Conservation (phyloP, 2,797 vertebrate species). For the Halcyon leucocephala region DNA sequence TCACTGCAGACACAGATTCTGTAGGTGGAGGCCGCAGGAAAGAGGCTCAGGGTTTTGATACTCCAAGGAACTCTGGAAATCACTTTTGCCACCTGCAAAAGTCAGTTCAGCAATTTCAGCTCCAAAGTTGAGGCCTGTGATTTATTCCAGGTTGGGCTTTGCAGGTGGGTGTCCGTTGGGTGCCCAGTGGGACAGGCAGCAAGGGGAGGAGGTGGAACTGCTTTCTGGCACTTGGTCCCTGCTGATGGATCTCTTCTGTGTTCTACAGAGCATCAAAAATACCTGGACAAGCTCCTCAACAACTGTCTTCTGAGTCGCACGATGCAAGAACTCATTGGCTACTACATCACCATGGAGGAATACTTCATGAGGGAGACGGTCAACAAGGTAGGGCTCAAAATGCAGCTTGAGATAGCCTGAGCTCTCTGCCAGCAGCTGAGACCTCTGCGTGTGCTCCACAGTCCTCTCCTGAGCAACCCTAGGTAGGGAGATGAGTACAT, state of each 20-base stretch:
- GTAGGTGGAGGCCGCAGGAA: neutral
- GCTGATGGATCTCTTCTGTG: neutral
- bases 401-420: neutral
- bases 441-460: neutral
- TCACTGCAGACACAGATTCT: neutral
- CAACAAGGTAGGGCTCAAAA: constrained; percentile 86
- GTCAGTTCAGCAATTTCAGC: neutral
- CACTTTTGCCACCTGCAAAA: neutral
- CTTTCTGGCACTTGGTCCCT: neutral
- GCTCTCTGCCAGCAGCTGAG: neutral
- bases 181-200: neutral
- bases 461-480: neutral
- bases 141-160: neutral
- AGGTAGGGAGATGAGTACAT: neutral
- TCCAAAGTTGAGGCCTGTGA: neutral
- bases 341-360: constrained; percentile 98
- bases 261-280: constrained; percentile 88
- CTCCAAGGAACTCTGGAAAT: neutral
- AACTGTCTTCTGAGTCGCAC: constrained; percentile 91
- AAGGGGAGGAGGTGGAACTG: neutral
- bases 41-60: neutral
- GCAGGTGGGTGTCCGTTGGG: neutral
- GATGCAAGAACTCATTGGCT: constrained; percentile 98
- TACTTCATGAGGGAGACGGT: constrained; percentile 99
- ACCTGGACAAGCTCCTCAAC: constrained; percentile 92